phyloP scores from a whole-genome alignment of 2,113 vertebrate genomes.

The Macquaria australasica region DNA sequence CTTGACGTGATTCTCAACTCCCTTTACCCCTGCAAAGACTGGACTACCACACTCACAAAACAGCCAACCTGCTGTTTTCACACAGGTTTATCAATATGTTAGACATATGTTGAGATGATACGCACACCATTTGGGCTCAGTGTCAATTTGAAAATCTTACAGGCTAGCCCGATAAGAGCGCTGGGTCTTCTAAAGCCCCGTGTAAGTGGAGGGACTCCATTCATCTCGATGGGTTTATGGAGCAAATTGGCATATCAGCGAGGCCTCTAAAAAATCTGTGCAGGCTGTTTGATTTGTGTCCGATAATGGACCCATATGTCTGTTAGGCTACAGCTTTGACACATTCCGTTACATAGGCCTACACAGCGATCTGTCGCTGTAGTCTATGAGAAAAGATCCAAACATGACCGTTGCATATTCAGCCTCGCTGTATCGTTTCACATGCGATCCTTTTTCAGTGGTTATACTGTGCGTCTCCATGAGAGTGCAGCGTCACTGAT shows the following conservation, averaged over 20 bases:
- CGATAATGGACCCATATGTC: not conserved
- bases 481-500: conserved; percentile 77
- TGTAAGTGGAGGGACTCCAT: not conserved
- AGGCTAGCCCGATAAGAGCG: not conserved
- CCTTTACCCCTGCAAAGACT: not conserved
- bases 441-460: not conserved
- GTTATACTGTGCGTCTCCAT: conserved; percentile 42
- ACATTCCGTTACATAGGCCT: conserved; percentile 49
- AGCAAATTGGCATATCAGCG: not conserved
- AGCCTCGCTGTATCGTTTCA: not conserved
- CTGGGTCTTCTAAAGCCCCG: not conserved
- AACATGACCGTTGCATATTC: conserved; percentile 13
- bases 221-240: not conserved
- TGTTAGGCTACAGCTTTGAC: not conserved
- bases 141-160: not conserved
- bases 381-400: not conserved
- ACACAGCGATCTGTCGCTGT: not conserved
- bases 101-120: not conserved
- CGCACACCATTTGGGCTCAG: not conserved
- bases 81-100: not conserved
- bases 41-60: not conserved
- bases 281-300: not conserved
- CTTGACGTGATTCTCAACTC: not conserved
- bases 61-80: not conserved
- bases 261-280: not conserved